Base-by-base conservation (phyloP, 2,888 invertebrate genomes). In the Macaria liturata region DNA sequence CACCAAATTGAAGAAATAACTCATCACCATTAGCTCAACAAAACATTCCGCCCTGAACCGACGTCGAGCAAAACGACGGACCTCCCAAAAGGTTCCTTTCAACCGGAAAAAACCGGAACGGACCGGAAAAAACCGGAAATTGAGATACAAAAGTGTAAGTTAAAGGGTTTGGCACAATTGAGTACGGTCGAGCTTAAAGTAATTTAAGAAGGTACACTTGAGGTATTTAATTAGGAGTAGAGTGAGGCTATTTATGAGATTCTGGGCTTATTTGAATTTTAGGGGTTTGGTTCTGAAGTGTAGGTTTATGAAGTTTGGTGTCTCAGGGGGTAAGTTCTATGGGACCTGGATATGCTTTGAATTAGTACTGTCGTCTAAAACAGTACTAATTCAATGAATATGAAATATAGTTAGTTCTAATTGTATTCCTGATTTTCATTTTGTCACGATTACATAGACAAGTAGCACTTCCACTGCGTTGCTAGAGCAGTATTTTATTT, bases 121-220 rank as follows among this genome's bases (percentile, higher is more conserved):
- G 47, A 53, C 56, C 57, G 58, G 66, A 67, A 73, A 78, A 79
- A 80, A 76, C 72, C 67, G 78, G 76, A 80, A 85, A 87, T 81
- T 81, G 81, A 80, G 85, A 83, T 81, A 87, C 85, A 84, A 85
- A 84, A 75, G 72, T 71, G 70, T 60, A 70, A 81, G 75, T 82
- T 78, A 81, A 77, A 78, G 71, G 72, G 67, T 66, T 68, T 64
- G 61, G 53, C 61, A 66, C 65, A 70, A 73, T 65, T 51, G 64
- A 69, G 70, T 68, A 64, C 66, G 69, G 67, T 68, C 57, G 40
- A 59, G 55, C 56, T 71, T 67, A 65, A 64, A 66, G 71, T 69
- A 72, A 71, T 75, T 76, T 72, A 69, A 69, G 70, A 69, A 70
- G 76, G 74, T 72, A 64, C 63, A 62, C 61, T 55, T 72, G 64